These are phyloP conservation scores for Australoheros scitulus DNA, from an alignment of 2,113 vertebrate species.

Conservation along the genomic window DNA sequence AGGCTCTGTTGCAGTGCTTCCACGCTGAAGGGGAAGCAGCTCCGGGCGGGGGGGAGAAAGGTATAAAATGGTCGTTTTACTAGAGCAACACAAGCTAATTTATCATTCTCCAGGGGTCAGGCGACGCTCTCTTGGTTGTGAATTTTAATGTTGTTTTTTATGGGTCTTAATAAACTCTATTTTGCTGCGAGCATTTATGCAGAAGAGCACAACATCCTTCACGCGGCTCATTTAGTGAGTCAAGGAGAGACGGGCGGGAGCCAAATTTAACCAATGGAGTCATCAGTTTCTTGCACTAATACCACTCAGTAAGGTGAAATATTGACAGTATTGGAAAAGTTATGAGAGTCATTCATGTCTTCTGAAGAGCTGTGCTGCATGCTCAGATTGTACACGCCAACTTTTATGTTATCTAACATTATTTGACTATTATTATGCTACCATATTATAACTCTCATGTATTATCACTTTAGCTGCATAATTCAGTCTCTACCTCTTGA, in stretches of 20 bases:
- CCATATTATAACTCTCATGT: not conserved
- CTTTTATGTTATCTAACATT: not conserved
- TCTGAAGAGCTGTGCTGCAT: not conserved
- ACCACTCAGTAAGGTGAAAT: slow-evolving; percentile 50
- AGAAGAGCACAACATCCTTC: slow-evolving; percentile 78
- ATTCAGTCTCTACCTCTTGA: not conserved
- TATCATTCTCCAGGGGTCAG: slow-evolving; percentile 81
- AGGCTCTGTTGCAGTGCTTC: not conserved
- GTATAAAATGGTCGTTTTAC: slow-evolving; percentile 79
- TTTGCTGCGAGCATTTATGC: slow-evolving; percentile 81
- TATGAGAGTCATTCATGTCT: slow-evolving; percentile 6
- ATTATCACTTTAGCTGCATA: not conserved
- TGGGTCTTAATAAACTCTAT: slow-evolving; percentile 84
- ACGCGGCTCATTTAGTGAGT: slow-evolving; percentile 77
- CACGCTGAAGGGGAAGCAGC: slow-evolving; percentile 26
- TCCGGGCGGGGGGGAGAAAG: slow-evolving; percentile 35
- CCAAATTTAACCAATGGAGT: slow-evolving; percentile 64
- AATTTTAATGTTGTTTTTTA: slow-evolving; percentile 86
- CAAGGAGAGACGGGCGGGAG: slow-evolving; percentile 67
- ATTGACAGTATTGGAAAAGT: slow-evolving; percentile 27
- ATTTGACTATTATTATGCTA: not conserved
- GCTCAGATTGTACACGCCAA: not conserved
- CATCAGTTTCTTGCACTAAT: slow-evolving; percentile 54
- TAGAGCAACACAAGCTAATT: slow-evolving; percentile 79
- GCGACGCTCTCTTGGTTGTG: slow-evolving; percentile 77